A percentile compares a stretch with the other conserved stretches of the same genome.
phyloP scores from a whole-genome alignment of 2,888 invertebrate species.

The Aleiodes testaceus region DNA sequence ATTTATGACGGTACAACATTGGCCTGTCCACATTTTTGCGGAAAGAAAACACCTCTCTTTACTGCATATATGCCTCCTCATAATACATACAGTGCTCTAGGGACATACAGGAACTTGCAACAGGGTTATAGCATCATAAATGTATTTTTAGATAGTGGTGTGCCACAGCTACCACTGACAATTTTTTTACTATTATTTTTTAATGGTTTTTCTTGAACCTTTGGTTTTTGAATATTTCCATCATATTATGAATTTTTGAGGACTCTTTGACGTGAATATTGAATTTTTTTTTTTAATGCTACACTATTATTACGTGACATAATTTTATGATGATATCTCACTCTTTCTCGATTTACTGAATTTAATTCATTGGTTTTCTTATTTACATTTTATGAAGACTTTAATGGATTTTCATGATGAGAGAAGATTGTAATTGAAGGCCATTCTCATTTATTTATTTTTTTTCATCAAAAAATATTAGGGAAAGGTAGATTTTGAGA shows the following conservation, averaged over 20 bases:
- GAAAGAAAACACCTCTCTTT: background rate
- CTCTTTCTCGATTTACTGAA: background rate
- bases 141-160: conserved; percentile 64
- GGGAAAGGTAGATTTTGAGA: no score
- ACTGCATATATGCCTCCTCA: conserved; percentile 6
- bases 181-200: conserved; percentile 20
- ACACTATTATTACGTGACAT: conserved; percentile 20
- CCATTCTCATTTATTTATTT: no score
- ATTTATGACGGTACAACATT: conserved; percentile 55
- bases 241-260: no score
- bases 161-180: conserved; percentile 26
- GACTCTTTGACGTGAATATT: background rate
- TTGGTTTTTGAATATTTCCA: conserved; percentile 29
- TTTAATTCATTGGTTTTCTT: no score
- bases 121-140: conserved; percentile 65
- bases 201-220: conserved; percentile 23
- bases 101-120: conserved; percentile 28
- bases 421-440: no score
- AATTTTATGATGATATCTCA: conserved; percentile 1
- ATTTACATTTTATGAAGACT: no score
- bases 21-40: background rate
- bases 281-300: conserved; percentile 11
- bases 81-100: conserved; percentile 1
- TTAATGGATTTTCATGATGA: no score
- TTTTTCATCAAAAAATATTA: no score